Base-by-base conservation (phyloP, 2,888 invertebrate genomes). In the Hololepta plana region DNA sequence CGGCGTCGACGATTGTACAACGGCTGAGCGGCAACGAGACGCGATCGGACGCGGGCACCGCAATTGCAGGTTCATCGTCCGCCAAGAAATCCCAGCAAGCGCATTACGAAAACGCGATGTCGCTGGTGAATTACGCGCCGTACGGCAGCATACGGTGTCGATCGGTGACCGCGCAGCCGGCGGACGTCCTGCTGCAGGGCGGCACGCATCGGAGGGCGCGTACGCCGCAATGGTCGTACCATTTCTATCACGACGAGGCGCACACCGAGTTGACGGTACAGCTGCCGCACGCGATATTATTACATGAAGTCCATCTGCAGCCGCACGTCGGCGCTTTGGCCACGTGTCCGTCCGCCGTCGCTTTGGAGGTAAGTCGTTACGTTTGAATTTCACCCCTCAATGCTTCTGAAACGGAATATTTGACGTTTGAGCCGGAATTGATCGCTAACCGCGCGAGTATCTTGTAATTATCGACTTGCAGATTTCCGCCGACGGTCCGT, bases 151-250 rank as follows among this genome's bases (percentile, higher is more conserved):
- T 64, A 15, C 44, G 47, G 32, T 44, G 16, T n/a, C 46, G 45
- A 26, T 49, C 50, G 7, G 45, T 46, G 2, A 81, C 84, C 3
- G 84, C 87, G 4, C 85, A 87, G 46, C 75, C 87, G 2, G 81
- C 90, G 1, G 87, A 88, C 51, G 77, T 85, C 32, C 62, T 93
- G 17, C 77, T 93, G 36, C 76, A 82, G 22, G 6, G n/a, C 8
- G 17, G 82, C 0, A 76, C 85, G 3, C 80, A 82, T 44, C 64
- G 87, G 20, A 62, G 91, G 20, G 81, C 87, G 12, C 67, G 90
- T 31, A 80, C 84, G 2, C 81, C 91, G 3, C 79, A 88, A n/a
- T 93, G 91, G 91, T 80, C 82, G 15, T 90, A 91, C 57, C 85
- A 91, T 59, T 93, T 88, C 59, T 88, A 85, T 58, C 82, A 84